Percentiles rank a stretch among this genome's conserved stretches.
phyloP scores from a whole-genome alignment of 2,113 vertebrate species.

The Myotis brandtii region DNA sequence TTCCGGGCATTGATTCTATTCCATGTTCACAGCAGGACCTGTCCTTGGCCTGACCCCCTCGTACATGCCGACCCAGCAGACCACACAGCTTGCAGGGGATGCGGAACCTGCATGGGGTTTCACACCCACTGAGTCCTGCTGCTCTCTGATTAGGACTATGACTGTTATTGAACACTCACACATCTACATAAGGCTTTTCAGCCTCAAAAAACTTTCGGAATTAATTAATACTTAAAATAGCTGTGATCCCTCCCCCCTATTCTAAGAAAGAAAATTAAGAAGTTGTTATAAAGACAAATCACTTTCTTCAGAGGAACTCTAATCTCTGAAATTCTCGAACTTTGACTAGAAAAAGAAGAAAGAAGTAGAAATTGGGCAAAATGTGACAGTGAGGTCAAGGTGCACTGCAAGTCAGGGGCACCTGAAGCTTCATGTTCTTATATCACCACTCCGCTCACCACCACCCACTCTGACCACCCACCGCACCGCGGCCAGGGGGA shows the following conservation, averaged over 20 bases:
- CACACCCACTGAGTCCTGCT: background rate
- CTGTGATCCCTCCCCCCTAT: constrained; percentile 6
- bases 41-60: background rate
- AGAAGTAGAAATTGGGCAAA: background rate
- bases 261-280: constrained; percentile 48
- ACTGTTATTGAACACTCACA: constrained; percentile 10
- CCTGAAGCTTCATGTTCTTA: background rate
- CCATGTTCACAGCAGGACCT: background rate
- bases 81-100: background rate
- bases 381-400: background rate
- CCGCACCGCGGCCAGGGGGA: background rate
- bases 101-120: background rate
- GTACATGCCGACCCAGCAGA: background rate
- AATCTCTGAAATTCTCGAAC: constrained; percentile 5
- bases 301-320: background rate
- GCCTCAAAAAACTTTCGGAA: constrained; percentile 45
- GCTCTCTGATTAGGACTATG: constrained; percentile 22
- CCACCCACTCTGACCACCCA: background rate
- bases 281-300: constrained; percentile 39
- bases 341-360: background rate
- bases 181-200: constrained; percentile 40
- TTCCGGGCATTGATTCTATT: background rate
- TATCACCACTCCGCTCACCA: background rate
- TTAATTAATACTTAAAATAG: constrained; percentile 67
- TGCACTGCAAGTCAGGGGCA: background rate